Conservation (phyloP, 2,113 vertebrate species). For the Emydura subglobosa region DNA sequence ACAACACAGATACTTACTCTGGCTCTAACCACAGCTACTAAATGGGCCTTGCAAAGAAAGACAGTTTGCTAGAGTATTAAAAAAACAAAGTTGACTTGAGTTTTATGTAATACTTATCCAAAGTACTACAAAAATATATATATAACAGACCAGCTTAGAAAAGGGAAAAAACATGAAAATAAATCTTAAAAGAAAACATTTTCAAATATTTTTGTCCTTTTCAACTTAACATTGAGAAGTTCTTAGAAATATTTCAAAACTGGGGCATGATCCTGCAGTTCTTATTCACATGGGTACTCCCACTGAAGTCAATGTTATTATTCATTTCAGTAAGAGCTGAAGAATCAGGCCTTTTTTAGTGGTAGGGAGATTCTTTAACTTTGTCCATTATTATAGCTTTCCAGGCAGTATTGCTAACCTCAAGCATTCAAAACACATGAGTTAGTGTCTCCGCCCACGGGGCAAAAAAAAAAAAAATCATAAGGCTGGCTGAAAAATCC, state of each 20-base stretch:
- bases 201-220: conserved; percentile 30
- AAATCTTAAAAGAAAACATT: neutral
- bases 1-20: conserved; percentile 53
- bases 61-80: conserved; percentile 25
- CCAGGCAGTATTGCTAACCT: neutral
- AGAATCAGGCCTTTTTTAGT: neutral
- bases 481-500: neutral
- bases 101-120: neutral
- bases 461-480: neutral
- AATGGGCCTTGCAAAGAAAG: conserved; percentile 47
- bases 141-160: neutral
- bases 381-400: neutral
- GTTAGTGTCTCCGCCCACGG: neutral
- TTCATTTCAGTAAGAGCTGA: neutral
- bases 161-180: conserved; percentile 28
- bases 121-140: neutral
- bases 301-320: neutral
- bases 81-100: neutral
- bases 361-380: neutral
- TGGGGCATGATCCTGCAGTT: neutral
- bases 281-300: neutral
- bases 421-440: neutral
- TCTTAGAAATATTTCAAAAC: neutral
- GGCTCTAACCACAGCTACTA: conserved; percentile 43
- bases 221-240: neutral